Evolutionary conservation across 2,888 invertebrate genomes (phyloP).

Genomic region (Agrochola litura): DNA sequence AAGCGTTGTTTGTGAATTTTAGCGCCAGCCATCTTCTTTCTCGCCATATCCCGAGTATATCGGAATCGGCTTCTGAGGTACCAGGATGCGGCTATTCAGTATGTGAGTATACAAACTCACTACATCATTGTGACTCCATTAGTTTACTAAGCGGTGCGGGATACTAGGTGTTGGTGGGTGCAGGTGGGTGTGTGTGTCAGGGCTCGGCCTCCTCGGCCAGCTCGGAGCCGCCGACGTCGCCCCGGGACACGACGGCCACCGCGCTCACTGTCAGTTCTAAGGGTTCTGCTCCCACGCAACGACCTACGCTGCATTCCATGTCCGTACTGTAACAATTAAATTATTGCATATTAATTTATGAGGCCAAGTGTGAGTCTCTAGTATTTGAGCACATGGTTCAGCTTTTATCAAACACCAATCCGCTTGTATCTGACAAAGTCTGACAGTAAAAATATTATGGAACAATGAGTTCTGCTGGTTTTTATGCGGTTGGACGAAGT

Average conservation of each 20-base stretch:
- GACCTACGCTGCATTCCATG: constrained; percentile 89
- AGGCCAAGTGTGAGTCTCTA: background rate
- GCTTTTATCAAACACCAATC: background rate
- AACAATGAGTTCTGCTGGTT: background rate
- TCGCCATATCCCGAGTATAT: background rate
- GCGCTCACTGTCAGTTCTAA: constrained; percentile 79
- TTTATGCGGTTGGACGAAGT: background rate
- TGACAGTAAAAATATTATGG: background rate
- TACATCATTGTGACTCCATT: constrained; percentile 37
- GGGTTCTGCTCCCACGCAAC: constrained; percentile 79
- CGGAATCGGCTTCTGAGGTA: background rate
- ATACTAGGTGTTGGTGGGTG: constrained; percentile 27
- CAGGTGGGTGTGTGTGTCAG: constrained; percentile 73
- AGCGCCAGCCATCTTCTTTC: background rate
- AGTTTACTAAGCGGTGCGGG: constrained; percentile 32
- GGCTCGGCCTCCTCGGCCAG: constrained; percentile 87
- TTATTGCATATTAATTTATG: background rate
- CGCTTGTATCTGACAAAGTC: background rate
- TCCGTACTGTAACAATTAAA: constrained; percentile 79
- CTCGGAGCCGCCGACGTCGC: constrained; percentile 75
- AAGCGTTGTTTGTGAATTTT: constrained; percentile 13
- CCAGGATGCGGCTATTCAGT: background rate
- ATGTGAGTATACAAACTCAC: constrained; percentile 5
- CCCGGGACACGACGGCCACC: constrained; percentile 73
- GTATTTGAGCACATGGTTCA: background rate